Evolutionary conservation across 1,140 invertebrate species (phyloP), one percentile per base, ranked within the genome.

Genomic region (Argopecten irradians): DNA sequence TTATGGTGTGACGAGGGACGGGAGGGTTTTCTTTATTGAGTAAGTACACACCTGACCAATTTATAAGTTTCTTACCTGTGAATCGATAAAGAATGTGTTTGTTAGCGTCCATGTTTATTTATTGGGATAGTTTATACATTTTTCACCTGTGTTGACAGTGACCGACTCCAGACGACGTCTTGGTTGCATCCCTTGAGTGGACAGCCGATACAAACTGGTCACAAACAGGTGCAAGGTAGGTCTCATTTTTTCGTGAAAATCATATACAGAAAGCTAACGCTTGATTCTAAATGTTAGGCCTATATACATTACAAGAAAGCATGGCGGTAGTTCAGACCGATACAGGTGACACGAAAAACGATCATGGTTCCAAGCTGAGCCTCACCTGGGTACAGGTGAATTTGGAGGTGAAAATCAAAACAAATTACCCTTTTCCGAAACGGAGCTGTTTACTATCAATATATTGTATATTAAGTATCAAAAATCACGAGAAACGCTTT

Each of bases 1-100:
- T 86, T 92, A 92, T 46, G 93, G 91, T 41, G 94, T 94, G 14
- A 94, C 93, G n/a, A 86, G 90, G 36, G 94, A 95, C 87, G 94
- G 94, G 71, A 87, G 94, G 55, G 89, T 95, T 32, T 95, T 95
- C 89, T 95, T 94, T 90, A 92, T 95, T 71, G 92, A 94, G 94
- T 95, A 91, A 93, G 94, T 92, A 83, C 86, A 71, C 55, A n/a
- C 16, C 8, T 71, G 55, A 28, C 7, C 46, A 28, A 13, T 8
- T 32, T 34, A 34, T 22, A 46, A 71, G 22, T 91, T 83, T 84
- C 39, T 84, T 55, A 34, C 46, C 41, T 86, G 89, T 85, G 88
- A 82, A 36, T 86, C 84, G 83, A 35, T 28, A 34, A 85, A n/a
- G 83, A 33, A 82, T 71, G 1, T 85, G 14, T 55, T 55, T 84